These are phyloP conservation scores for Scelioninae gen. 2 DNA, from an alignment of 2,888 invertebrate genomes.

Conservation along the genomic window DNA sequence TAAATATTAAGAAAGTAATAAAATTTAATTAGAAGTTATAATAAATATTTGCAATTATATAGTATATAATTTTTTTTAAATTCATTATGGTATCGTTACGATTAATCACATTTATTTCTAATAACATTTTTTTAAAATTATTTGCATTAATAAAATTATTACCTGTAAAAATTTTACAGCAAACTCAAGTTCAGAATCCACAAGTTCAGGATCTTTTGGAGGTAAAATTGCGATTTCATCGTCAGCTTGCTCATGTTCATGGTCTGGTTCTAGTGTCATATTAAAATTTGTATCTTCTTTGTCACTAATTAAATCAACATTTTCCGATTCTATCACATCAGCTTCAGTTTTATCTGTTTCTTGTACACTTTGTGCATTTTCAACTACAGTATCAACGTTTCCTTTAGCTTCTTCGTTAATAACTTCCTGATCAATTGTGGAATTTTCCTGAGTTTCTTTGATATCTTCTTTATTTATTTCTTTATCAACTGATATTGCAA, in stretches of 20 bases:
- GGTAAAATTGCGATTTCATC: conserved; percentile 58
- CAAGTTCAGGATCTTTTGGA: conserved; percentile 55
- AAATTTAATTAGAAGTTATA: conserved; percentile 5
- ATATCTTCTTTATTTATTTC: neutral
- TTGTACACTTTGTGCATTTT: neutral
- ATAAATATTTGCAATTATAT: no score
- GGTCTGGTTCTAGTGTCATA: conserved; percentile 35
- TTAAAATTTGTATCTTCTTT: conserved; percentile 46
- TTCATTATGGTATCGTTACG: no score
- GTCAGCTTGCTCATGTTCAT: conserved; percentile 29
- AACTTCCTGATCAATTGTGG: no score
- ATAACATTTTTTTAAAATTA: no score
- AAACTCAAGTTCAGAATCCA: conserved; percentile 69
- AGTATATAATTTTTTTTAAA: no score
- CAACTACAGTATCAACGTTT: conserved; percentile 1
- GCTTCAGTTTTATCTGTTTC: neutral
- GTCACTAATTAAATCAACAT: conserved; percentile 11
- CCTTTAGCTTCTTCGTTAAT: neutral
- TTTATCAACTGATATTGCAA: no score
- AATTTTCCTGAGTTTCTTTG: conserved; percentile 3
- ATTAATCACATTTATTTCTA: no score
- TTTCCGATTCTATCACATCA: conserved; percentile 4
- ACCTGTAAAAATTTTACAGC: conserved; percentile 71
- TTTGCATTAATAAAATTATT: no score
- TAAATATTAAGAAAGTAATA: conserved; percentile 9